phyloP scores from a whole-genome alignment of 30 jellyfish, hydroid and myxozoan genomes.

The Aurelia coerulea region DNA sequence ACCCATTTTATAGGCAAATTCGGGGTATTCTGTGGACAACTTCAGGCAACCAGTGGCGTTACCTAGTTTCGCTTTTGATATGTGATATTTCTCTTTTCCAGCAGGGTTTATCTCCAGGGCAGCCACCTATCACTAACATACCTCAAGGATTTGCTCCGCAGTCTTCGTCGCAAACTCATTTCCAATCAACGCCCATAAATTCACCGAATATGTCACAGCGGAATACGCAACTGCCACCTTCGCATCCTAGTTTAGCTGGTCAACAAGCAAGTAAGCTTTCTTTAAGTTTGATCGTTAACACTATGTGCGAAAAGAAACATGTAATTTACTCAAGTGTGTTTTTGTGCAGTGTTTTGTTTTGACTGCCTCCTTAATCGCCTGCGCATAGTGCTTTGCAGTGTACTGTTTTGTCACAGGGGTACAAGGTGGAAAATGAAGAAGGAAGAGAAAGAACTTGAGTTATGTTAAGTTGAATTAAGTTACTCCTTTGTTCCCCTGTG shows the following conservation, averaged over 20 bases:
- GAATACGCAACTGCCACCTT: constrained; percentile 38
- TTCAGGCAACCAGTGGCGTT: too few species aligned
- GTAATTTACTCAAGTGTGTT: neutral
- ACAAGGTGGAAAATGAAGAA: too few species aligned
- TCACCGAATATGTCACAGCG: constrained; percentile 47
- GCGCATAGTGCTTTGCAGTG: too few species aligned
- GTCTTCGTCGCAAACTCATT: constrained; percentile 40
- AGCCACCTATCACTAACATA: constrained; percentile 26
- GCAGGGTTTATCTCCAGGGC: constrained; percentile 25
- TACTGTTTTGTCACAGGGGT: too few species aligned
- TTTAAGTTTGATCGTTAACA: neutral
- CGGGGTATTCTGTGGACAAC: too few species aligned
- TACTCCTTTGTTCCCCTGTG: too few species aligned
- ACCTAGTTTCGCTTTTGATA: too few species aligned
- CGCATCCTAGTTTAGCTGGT: constrained; percentile 35
- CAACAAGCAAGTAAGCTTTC: constrained; percentile 18
- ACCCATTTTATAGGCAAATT: too few species aligned
- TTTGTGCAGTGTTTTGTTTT: neutral
- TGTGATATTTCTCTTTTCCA: neutral
- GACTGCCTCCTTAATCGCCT: too few species aligned
- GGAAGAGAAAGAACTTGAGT: too few species aligned
- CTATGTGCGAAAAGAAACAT: neutral
- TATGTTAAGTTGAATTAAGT: too few species aligned
- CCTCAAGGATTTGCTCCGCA: constrained; percentile 64
- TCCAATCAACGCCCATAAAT: constrained; percentile 68